Percentiles rank a stretch among this genome's conserved stretches.
Conservation (phyloP, 2,888 invertebrate genomes). For the Eristalis arbustorum region DNA sequence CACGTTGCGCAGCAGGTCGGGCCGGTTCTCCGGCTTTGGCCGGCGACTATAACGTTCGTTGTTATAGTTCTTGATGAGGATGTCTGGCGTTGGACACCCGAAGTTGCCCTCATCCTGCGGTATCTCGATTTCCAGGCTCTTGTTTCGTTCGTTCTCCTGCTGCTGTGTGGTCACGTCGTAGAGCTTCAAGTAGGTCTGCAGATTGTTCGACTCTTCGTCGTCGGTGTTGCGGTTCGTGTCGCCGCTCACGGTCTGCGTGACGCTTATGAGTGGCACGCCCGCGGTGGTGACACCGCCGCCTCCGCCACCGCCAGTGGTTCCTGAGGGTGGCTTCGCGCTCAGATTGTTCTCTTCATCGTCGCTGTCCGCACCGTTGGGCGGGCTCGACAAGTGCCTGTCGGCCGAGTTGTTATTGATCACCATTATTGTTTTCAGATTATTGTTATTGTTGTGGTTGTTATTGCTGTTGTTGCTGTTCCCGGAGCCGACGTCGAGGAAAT, state of each 20-base stretch:
- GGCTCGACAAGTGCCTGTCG: conserved; percentile 27
- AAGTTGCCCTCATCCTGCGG: conserved; percentile 60
- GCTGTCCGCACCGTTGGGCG: conserved; percentile 48
- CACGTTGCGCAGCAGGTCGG: conserved; percentile 76
- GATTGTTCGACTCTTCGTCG: conserved; percentile 39
- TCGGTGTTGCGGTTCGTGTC: conserved; percentile 66
- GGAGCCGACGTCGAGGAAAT: conserved; percentile 42
- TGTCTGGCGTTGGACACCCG: conserved; percentile 76
- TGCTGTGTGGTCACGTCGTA: conserved; percentile 63
- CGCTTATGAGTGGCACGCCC: conserved; percentile 49
- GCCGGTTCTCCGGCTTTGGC: conserved; percentile 73
- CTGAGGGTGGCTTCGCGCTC: conserved; percentile 14
- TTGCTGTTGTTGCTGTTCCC: conserved; percentile 33
- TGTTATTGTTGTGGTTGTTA: conserved; percentile 54
- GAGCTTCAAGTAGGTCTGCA: conserved; percentile 56
- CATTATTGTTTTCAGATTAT: conserved; percentile 62
- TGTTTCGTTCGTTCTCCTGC: conserved; percentile 53
- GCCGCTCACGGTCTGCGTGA: conserved; percentile 30
- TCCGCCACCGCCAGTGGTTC: conserved; percentile 5
- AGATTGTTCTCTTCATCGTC: conserved; percentile 48
- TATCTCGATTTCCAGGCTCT: conserved; percentile 59
- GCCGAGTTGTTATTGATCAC: conserved; percentile 55
- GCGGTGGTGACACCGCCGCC: conserved; percentile 9
- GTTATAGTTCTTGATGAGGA: conserved; percentile 75
- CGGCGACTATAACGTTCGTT: conserved; percentile 58